A percentile compares a stretch with the other conserved stretches of the same genome.
phyloP scores from a whole-genome alignment of 2,113 vertebrate genomes.

The Eptatretus burgeri region DNA sequence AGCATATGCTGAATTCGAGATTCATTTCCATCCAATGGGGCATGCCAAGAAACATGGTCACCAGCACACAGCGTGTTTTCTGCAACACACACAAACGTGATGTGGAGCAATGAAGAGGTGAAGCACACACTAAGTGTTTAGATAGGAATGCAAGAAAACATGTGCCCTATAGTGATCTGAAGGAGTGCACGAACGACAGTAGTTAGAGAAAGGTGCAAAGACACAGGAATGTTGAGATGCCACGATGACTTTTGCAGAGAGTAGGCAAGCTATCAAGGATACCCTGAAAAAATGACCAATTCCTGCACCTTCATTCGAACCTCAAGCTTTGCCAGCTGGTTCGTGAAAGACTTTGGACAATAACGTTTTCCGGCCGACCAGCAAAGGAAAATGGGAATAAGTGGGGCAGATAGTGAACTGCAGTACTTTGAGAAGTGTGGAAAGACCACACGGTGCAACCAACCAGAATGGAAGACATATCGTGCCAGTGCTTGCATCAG shows the following conservation, averaged over 20 bases:
- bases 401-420: neutral
- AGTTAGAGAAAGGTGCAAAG: neutral
- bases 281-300: too few relatives aligned
- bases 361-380: too few relatives aligned
- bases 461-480: slow-evolving; percentile 97
- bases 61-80: slow-evolving; percentile 97
- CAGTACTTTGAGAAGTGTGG: neutral
- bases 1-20: slow-evolving; percentile 98
- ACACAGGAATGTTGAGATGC: neutral
- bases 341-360: neutral
- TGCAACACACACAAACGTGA: slow-evolving; percentile 14
- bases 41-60: slow-evolving; percentile 93
- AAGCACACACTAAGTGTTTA: neutral
- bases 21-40: slow-evolving; percentile 82
- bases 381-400: neutral
- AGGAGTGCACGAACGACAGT: too few relatives aligned
- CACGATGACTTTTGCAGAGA: too few relatives aligned
- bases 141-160: too few relatives aligned
- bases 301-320: neutral
- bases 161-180: too few relatives aligned
- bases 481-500: slow-evolving; percentile 88
- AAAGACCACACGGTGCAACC: neutral
- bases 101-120: neutral
- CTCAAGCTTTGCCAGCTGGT: neutral
- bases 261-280: too few relatives aligned